Conservation (phyloP, 2,797 vertebrate species). For the Etheostoma perlongum region DNA sequence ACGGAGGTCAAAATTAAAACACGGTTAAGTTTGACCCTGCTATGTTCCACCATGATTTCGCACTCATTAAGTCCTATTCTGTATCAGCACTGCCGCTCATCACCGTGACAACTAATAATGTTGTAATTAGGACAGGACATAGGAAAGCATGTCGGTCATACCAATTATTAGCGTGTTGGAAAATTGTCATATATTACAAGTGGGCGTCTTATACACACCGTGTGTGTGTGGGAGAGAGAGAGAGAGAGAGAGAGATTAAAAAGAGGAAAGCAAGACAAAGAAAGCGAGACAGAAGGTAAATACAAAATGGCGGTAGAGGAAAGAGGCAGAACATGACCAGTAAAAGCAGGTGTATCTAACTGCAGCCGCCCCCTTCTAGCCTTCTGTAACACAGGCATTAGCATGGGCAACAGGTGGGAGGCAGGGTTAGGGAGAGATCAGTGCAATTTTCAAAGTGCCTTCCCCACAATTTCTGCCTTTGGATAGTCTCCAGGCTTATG, state of each 20-base stretch:
- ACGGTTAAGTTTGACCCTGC: not conserved
- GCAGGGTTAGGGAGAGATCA: conserved; percentile 69
- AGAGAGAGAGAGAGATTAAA: not conserved
- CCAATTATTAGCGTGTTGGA: conserved; percentile 15
- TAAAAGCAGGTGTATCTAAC: conserved; percentile 7
- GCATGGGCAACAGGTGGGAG: conserved; percentile 63
- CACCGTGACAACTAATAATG: conserved; percentile 50
- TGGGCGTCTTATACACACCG: not conserved
- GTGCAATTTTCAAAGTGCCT: conserved; percentile 74
- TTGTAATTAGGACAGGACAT: conserved; percentile 46
- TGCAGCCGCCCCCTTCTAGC: not conserved
- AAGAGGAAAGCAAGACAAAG: not conserved
- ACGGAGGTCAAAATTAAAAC: conserved; percentile 6
- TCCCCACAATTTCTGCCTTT: conserved; percentile 61
- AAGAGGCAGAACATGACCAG: conserved; percentile 1
- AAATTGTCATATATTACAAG: not conserved
- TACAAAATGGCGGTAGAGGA: not conserved
- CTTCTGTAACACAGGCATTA: conserved; percentile 57
- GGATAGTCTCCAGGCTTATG: conserved; percentile 44
- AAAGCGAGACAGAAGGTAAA: not conserved
- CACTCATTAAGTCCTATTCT: conserved; percentile 40
- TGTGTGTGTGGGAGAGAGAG: not conserved
- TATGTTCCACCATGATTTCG: conserved; percentile 28
- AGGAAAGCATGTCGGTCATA: conserved; percentile 45
- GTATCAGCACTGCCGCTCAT: conserved; percentile 23